phyloP scores from a whole-genome alignment of 92 coral and sea anemone genomes.

The Heteractis magnifica region DNA sequence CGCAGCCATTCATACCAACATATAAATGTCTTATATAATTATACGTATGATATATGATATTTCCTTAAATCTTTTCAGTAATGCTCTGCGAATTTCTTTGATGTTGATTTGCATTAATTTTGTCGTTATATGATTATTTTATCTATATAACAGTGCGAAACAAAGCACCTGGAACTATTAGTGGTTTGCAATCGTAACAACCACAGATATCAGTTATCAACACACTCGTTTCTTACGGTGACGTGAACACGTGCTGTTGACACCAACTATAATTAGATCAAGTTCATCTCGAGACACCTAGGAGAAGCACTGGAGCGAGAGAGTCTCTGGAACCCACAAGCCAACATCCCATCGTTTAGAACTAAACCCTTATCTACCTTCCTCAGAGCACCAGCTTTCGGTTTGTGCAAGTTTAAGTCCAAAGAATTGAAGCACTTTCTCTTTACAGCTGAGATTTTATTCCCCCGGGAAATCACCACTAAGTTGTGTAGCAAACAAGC shows the following conservation, averaged over 20 bases:
- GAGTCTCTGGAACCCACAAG: too few relatives aligned
- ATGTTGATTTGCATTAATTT: background rate
- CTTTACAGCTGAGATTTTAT: background rate
- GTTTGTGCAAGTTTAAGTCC: background rate
- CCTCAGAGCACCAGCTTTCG: background rate
- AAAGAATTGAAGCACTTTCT: background rate
- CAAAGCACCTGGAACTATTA: background rate
- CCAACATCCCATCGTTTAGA: background rate
- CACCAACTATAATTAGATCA: slow-evolving; percentile 1
- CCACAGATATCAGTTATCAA: background rate
- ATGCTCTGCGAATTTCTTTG: background rate
- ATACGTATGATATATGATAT: too few relatives aligned
- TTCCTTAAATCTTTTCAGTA: too few relatives aligned
- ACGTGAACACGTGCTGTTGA: background rate
- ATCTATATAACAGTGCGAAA: background rate
- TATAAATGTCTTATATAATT: too few relatives aligned
- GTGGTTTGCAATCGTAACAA: background rate
- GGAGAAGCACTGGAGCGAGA: too few relatives aligned
- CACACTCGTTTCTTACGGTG: background rate
- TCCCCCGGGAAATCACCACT: background rate
- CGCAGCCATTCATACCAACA: too few relatives aligned
- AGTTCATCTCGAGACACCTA: background rate
- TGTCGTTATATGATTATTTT: background rate
- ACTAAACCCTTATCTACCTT: background rate
- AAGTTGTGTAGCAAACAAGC: background rate